phyloP scores from a whole-genome alignment of 2,888 invertebrate genomes.

The Zaprionus obscuricornis region DNA sequence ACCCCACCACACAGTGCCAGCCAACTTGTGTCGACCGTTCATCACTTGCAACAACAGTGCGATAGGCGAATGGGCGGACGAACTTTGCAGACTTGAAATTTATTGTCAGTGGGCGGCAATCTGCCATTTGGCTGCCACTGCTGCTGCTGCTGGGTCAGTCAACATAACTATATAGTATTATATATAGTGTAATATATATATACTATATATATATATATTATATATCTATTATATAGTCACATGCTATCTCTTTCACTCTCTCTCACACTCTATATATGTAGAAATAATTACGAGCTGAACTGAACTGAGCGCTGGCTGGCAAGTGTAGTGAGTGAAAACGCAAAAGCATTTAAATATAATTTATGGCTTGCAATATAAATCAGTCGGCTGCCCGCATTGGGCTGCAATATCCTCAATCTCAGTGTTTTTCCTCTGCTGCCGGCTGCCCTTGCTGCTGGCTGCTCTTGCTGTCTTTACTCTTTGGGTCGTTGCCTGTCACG shows the following conservation, averaged over 20 bases:
- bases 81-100: conserved; percentile 46
- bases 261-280: conserved; percentile 23
- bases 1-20: too few relatives aligned
- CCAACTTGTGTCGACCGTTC: too few relatives aligned
- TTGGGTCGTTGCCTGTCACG: conserved; percentile 43
- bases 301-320: conserved; percentile 13
- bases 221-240: conserved; percentile 7
- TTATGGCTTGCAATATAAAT: conserved; percentile 65
- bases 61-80: conserved; percentile 41
- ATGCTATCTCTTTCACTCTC: background rate
- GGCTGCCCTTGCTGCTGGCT: background rate
- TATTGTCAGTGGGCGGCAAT: conserved; percentile 56
- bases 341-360: conserved; percentile 67
- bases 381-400: conserved; percentile 51
- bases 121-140: conserved; percentile 40
- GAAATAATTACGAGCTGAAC: conserved; percentile 58
- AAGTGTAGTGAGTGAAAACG: conserved; percentile 34
- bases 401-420: conserved; percentile 56
- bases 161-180: too few relatives aligned
- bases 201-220: conserved; percentile 3
- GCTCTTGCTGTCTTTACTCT: background rate
- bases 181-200: conserved; percentile 7
- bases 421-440: conserved; percentile 15
- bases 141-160: conserved; percentile 16
- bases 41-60: conserved; percentile 3